These are phyloP conservation scores for Crenuchus spilurus DNA, from an alignment of 2,797 vertebrate species.

Conservation along the genomic window DNA sequence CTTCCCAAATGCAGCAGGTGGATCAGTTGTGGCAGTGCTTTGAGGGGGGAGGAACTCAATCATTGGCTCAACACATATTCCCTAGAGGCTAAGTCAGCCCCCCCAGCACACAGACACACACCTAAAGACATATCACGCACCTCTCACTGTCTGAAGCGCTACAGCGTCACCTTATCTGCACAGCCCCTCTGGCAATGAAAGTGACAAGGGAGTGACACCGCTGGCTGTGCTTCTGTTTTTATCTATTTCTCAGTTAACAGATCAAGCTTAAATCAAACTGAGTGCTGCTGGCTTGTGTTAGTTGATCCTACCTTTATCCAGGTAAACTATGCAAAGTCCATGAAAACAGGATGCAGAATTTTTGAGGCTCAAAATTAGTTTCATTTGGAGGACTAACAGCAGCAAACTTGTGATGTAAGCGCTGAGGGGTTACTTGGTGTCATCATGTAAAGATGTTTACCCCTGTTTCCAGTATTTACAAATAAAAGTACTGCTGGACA, in stretches of 20 bases:
- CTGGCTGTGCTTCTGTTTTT: conserved; percentile 49
- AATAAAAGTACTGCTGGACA: too few species aligned
- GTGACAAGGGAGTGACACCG: conserved; percentile 45
- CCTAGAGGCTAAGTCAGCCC: conserved; percentile 14
- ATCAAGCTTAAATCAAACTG: conserved; percentile 39
- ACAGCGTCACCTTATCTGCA: conserved; percentile 16
- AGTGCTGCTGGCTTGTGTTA: conserved; percentile 48
- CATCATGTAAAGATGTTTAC: too few species aligned
- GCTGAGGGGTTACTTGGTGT: too few species aligned
- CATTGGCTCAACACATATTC: conserved; percentile 24
- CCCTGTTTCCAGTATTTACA: too few species aligned
- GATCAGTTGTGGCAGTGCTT: conserved; percentile 55
- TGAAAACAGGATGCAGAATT: background rate
- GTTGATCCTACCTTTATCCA: conserved; percentile 22
- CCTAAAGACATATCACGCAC: conserved; percentile 2
- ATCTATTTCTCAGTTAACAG: conserved; percentile 47
- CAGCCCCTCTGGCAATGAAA: conserved; percentile 42
- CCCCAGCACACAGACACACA: conserved; percentile 23
- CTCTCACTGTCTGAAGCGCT: conserved; percentile 33
- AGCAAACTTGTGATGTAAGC: too few species aligned
- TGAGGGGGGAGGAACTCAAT: conserved; percentile 24
- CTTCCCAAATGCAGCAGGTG: conserved; percentile 62
- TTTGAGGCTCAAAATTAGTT: too few species aligned
- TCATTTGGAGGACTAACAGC: too few species aligned
- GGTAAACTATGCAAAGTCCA: background rate